Conservation (phyloP, 2,113 vertebrate genomes). For the Perccottus glenii region DNA sequence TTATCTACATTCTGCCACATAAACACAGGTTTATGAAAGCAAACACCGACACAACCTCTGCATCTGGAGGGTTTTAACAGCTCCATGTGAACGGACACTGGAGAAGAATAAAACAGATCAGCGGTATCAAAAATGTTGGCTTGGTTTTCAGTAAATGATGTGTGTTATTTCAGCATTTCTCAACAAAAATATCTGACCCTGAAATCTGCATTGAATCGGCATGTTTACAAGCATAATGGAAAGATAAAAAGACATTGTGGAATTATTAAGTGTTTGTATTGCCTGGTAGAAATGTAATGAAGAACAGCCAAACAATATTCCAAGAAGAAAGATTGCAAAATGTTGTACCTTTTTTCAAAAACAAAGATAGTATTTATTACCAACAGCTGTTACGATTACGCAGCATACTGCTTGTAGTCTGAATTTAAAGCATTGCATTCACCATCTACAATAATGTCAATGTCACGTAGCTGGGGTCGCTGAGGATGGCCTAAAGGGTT, state of each 20-base stretch:
- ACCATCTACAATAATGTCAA: no score
- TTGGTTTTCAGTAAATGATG: background rate
- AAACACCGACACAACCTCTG: background rate
- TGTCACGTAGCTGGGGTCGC: no score
- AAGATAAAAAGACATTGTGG: background rate
- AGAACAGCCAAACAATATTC: background rate
- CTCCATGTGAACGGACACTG: background rate
- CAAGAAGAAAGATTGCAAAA: background rate
- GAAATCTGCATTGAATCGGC: background rate
- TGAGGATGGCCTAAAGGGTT: background rate
- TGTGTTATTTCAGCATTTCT: background rate
- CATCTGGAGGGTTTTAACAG: background rate
- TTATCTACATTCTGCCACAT: slow-evolving; percentile 26
- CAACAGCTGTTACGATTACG: background rate
- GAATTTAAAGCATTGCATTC: no score
- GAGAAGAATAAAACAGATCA: slow-evolving; percentile 1
- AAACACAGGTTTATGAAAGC: slow-evolving; percentile 28
- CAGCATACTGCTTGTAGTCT: no score
- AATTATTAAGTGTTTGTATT: background rate
- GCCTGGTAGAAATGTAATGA: background rate
- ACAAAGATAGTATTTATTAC: background rate
- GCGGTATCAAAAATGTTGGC: background rate
- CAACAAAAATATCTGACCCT: background rate
- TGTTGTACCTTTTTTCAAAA: no score
- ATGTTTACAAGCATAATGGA: background rate